phyloP scores from a whole-genome alignment of 2,797 vertebrate genomes.

The Pitangus sulphuratus region DNA sequence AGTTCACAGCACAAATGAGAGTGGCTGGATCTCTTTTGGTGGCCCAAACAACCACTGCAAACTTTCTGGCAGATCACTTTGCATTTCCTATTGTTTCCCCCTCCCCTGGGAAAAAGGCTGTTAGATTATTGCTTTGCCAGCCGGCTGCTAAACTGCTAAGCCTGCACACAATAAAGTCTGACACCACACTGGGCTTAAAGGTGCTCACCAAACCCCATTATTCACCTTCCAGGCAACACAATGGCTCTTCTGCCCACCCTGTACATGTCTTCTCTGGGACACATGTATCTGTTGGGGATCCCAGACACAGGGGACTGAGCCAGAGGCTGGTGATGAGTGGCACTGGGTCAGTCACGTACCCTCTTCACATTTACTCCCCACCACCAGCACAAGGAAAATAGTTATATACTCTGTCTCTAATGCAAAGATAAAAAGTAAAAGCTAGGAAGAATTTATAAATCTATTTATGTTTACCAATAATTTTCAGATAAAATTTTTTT shows the following conservation, averaged over 20 bases:
- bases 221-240: neutral
- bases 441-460: neutral
- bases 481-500: neutral
- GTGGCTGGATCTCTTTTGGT: neutral
- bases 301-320: accelerated
- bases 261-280: neutral
- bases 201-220: neutral
- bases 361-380: neutral
- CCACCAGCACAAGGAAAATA: neutral
- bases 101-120: neutral
- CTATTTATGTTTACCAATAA: neutral
- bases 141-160: neutral
- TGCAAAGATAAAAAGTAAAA: neutral
- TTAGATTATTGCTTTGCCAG: neutral
- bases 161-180: neutral
- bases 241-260: neutral
- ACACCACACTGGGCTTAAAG: neutral
- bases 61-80: neutral
- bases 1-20: neutral
- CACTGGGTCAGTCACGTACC: neutral
- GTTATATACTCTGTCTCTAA: neutral
- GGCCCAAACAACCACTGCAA: neutral
- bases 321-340: neutral
- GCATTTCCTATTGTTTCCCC: neutral
- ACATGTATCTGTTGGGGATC: neutral